Evolutionary conservation across 1,140 invertebrate genomes (phyloP).

Genomic region (Akabosia matsudoensis): DNA sequence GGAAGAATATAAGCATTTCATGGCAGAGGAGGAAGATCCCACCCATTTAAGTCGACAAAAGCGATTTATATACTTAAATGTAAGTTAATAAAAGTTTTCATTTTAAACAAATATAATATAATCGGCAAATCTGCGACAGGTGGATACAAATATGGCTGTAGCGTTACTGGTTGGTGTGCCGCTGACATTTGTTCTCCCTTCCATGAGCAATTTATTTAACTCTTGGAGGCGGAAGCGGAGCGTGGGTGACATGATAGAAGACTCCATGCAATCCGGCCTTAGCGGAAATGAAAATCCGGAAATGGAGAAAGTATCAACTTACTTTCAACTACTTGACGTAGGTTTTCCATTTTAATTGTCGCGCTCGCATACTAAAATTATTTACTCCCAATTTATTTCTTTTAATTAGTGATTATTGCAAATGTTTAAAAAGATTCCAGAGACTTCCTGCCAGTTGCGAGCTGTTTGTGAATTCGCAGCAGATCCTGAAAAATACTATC

Average conservation of each 20-base stretch:
- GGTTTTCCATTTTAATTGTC: background rate
- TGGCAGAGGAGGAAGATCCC: background rate
- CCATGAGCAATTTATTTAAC: slow-evolving; percentile 29
- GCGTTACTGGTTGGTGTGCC: slow-evolving; percentile 35
- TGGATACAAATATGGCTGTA: slow-evolving; percentile 20
- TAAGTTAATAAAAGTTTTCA: background rate
- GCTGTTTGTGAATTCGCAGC: slow-evolving; percentile 48
- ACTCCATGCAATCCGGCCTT: too few species aligned
- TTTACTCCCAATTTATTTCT: too few species aligned
- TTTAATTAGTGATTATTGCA: too few species aligned
- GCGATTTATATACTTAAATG: slow-evolving; percentile 16
- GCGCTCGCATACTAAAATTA: background rate
- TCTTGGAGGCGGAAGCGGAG: slow-evolving; percentile 7
- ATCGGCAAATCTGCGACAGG: background rate
- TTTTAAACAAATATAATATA: background rate
- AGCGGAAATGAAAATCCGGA: background rate
- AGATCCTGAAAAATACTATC: slow-evolving; percentile 46
- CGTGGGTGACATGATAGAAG: background rate
- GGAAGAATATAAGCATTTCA: background rate
- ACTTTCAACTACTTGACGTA: slow-evolving; percentile 36
- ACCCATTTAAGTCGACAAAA: background rate
- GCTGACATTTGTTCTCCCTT: slow-evolving; percentile 36
- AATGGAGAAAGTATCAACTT: slow-evolving; percentile 31
- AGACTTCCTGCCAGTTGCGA: slow-evolving; percentile 46
- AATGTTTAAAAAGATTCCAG: slow-evolving; percentile 43